Evolutionary conservation across 2,888 invertebrate species (phyloP), one percentile per base, ranked within the genome.

Genomic region (Odontocolon sp.): DNA sequence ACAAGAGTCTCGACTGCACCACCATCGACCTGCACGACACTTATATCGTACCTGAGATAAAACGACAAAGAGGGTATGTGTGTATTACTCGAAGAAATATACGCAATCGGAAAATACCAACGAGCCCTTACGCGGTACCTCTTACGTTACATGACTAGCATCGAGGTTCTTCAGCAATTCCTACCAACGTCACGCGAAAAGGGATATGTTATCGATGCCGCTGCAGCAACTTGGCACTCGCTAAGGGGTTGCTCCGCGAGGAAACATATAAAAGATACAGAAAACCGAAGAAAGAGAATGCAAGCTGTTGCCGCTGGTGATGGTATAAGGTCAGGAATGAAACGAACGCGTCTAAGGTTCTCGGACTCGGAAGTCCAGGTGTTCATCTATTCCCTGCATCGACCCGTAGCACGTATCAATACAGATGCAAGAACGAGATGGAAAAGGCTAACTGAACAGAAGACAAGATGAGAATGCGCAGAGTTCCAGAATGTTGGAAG

Each of bases 401-500:
- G 6, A 8, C 4, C 38, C 38, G 11, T n/a, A n/a, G 38, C 50
- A n/a, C 26, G n/a, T n/a, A 8, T 18, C 16, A 9, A 42, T 42
- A 40, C 26, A 31, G 28, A 42, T 59, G 42, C 36, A 18, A 56
- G 38, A 38, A 38, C 14, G n/a, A 33, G 33, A 2, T 11, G 8
- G 23, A 18, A n/a, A 59, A 14, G 42, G 16, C 14, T 26, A 14
- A 26, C 26, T 6, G 40, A n/a, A 2, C 33, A 40, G n/a, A 31
- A 26, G 28, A 42, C 57, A 16, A 59, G 42, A 59, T 45, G 59
- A 59, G 61, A 61, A 61, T 61, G 42, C 61, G 18, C 45, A 45
- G 61, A 28, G 45, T 2, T 31, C 21, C 21, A 16, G 21, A 61
- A 45, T 42, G 28, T n/a, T 38, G 21, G 4, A n/a, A 9, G 52